A percentile compares a stretch with the other conserved stretches of the same genome.
These are phyloP conservation scores for Cotesia typhae DNA, from an alignment of 1,140 invertebrate species.

Conservation along the genomic window DNA sequence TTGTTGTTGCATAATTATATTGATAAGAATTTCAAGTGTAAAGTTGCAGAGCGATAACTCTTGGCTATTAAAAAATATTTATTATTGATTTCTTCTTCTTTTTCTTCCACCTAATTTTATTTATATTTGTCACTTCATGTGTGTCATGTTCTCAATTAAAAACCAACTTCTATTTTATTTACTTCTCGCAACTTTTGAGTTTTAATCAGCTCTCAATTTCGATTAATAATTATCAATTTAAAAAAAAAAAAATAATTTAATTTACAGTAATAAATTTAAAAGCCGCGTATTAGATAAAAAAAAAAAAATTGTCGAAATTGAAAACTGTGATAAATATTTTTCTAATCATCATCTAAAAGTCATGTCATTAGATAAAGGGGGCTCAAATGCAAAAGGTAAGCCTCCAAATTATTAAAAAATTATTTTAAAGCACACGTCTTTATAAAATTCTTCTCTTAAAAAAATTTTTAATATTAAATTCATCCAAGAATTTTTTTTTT, in stretches of 20 bases:
- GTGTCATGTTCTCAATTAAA: too few relatives aligned
- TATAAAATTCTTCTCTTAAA: not conserved
- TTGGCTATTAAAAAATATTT: conserved; percentile 13
- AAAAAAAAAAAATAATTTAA: too few relatives aligned
- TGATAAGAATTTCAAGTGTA: conserved; percentile 14
- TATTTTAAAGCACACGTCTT: not conserved
- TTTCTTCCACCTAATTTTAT: not conserved
- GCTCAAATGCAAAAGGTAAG: conserved; percentile 4
- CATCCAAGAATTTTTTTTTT: too few relatives aligned
- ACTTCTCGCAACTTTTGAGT: not conserved
- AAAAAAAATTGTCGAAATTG: too few relatives aligned
- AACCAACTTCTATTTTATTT: too few relatives aligned
- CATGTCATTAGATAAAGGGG: not conserved
- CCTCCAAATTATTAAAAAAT: not conserved
- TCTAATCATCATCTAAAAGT: not conserved
- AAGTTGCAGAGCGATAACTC: conserved; percentile 30
- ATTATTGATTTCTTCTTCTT: not conserved
- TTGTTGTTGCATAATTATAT: not conserved
- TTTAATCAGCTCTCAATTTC: conserved; percentile 7
- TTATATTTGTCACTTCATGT: conserved; percentile 6
- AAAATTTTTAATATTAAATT: too few relatives aligned
- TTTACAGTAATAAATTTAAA: too few relatives aligned
- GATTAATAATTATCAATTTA: not conserved
- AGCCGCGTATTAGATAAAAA: too few relatives aligned
- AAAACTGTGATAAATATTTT: too few relatives aligned